Conservation (phyloP, 2,113 vertebrate genomes). For the Anhinga rufa region DNA sequence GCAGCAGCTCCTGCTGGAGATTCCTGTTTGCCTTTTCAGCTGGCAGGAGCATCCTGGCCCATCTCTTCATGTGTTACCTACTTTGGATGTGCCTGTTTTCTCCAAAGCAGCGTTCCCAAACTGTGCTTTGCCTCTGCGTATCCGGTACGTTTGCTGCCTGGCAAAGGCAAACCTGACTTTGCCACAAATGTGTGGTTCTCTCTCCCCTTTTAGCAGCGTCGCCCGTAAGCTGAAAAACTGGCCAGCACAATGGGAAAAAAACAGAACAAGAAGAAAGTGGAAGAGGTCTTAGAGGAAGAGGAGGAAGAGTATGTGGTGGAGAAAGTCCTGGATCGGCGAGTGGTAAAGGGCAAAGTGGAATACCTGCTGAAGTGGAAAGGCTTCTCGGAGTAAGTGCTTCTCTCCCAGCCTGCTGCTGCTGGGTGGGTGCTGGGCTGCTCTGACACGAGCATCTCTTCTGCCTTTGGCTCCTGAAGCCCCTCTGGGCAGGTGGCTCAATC, state of each 20-base stretch:
- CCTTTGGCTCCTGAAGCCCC: not conserved
- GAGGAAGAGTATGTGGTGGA: slow-evolving; percentile 98
- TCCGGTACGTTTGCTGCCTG: fast-evolving
- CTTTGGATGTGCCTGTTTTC: not conserved
- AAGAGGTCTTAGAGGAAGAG: slow-evolving; percentile 92
- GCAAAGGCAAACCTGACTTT: not conserved
- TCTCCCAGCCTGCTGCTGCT: not conserved
- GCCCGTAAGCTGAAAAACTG: slow-evolving; percentile 78
- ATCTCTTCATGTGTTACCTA: fast-evolving
- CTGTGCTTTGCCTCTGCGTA: not conserved
- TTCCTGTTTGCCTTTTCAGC: not conserved
- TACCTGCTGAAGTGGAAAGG: slow-evolving; percentile 99
- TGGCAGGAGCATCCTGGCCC: not conserved
- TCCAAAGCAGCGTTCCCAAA: not conserved
- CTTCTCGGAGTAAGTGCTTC: slow-evolving; percentile 86
- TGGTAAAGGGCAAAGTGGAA: slow-evolving; percentile 94
- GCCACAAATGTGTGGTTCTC: not conserved
- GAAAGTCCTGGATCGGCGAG: slow-evolving; percentile 91
- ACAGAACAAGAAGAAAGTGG: slow-evolving; percentile 94
- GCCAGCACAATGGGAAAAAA: slow-evolving; percentile 87
- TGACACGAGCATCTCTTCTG: fast-evolving
- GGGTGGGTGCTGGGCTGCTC: not conserved
- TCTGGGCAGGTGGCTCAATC: not conserved
- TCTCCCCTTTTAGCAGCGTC: slow-evolving; percentile 56
- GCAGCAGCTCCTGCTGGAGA: not conserved